Conservation (phyloP, 2,888 invertebrate species). For the Trissonchulus sp. region DNA sequence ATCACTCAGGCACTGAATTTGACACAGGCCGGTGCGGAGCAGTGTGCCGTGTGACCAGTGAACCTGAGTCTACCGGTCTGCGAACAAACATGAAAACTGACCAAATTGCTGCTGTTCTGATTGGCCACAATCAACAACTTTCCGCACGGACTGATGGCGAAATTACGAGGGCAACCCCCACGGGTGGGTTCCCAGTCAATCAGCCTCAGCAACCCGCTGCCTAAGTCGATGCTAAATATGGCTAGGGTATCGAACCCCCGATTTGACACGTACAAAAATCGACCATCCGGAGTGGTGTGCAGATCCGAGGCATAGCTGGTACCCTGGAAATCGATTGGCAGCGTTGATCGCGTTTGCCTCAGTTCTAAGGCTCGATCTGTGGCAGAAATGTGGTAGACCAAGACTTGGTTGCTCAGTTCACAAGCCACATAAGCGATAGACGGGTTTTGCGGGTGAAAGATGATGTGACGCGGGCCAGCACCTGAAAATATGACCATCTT, state of each 20-base stretch:
- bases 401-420: neutral
- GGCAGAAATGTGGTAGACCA: slow-evolving; percentile 8
- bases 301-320: neutral
- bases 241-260: neutral
- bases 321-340: slow-evolving; percentile 2
- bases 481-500: neutral
- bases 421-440: neutral
- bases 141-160: neutral
- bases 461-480: slow-evolving; percentile 9
- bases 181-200: neutral
- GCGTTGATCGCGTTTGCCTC: neutral
- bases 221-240: neutral
- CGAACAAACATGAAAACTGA: neutral
- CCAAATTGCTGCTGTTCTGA: slow-evolving; percentile 1
- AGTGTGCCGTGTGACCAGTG: neutral
- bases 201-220: neutral
- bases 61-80: neutral
- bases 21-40: slow-evolving; percentile 1
- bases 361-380: neutral
- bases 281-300: neutral
- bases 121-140: neutral
- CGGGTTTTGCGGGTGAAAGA: neutral
- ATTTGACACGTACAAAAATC: slow-evolving; percentile 6
- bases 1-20: too few relatives aligned
- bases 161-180: neutral